Conservation (phyloP, 2,888 invertebrate genomes). For the Perizoma affinitatum region DNA sequence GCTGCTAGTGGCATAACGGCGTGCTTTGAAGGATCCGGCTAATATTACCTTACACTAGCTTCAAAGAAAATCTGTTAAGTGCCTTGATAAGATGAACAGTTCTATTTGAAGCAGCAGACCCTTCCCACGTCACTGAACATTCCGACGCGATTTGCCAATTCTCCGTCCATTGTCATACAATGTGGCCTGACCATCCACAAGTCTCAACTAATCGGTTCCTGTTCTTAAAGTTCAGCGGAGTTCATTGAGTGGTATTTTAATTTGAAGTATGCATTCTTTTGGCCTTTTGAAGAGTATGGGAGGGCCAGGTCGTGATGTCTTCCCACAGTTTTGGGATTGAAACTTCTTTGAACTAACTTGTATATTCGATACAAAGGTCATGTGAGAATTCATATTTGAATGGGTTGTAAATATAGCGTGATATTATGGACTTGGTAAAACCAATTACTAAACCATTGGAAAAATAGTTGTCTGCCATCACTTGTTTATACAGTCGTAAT, state of each 20-base stretch:
- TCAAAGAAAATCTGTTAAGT: no score
- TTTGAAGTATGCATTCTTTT: constrained; percentile 31
- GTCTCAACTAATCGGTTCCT: constrained; percentile 39
- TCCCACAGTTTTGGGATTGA: constrained; percentile 23
- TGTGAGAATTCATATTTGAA: constrained; percentile 8
- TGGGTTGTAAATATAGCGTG: constrained; percentile 2
- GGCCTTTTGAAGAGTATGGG: constrained; percentile 27
- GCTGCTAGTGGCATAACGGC: no score
- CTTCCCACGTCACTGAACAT: constrained; percentile 25
- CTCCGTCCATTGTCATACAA: constrained; percentile 32
- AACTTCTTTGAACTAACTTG: constrained; percentile 19
- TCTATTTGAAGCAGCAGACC: not conserved
- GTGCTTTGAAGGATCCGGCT: no score
- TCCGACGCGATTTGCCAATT: constrained; percentile 30
- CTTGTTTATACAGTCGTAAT: no score
- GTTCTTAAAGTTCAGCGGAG: constrained; percentile 33
- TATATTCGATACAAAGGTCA: constrained; percentile 13
- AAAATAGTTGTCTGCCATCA: no score
- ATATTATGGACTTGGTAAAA: not conserved
- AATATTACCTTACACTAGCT: no score
- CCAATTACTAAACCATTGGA: no score
- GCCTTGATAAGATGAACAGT: no score
- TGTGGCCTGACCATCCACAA: constrained; percentile 21
- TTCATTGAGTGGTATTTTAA: constrained; percentile 34
- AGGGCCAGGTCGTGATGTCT: constrained; percentile 24